Base-by-base conservation (phyloP, 2,113 vertebrate species). In the Bubo blakistoni region DNA sequence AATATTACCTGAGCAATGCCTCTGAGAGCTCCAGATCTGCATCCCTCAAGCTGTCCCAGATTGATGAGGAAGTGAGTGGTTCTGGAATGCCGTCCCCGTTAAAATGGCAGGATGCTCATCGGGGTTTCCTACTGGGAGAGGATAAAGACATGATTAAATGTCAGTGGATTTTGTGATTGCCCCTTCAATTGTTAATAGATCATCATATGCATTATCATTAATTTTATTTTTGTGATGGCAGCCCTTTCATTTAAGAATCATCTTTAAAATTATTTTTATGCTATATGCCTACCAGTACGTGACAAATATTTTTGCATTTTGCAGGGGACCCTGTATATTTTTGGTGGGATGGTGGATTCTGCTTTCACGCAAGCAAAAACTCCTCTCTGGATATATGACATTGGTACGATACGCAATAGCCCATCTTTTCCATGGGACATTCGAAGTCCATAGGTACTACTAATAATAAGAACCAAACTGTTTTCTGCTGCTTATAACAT, bases 341-440 rank as follows among this genome's bases (percentile, higher is more conserved):
- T 99, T 87, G 99, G 99, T 80, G 99, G 98, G 26, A 96, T 98
- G 98, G 81, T 98, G 97, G 98, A 99, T 94, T 98, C 98, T 67
- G 97, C 97, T 30, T 99, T 98, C 94, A 98, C 97, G 3, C 85
- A 92, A 72, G 86, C 86, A 62, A 98, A 95, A 96, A 98, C 89
- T 91, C 98, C 98, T 62, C 98, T 99, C 55, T 99, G 99, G 99
- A 97, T 98, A 36, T 99, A 98, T 81, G 97, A 98, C 78, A 96
- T 81, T 26, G 98, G 99, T 99, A 97, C 92, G 97, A 61, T 67
- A 83, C 20, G 86, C 73, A 80, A 58, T 40, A 87, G 38, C 67
- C 74, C 67, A 7, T 69, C 21, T 88, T 74, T 92, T 81, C 86
- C 66, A 44, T 36, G 71, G 58, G 17, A 62, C 34, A 40, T 70